Evolutionary conservation across 2,113 vertebrate genomes (phyloP), one percentile per base, ranked within the genome.

Genomic region (Benitochromis conjunctus): DNA sequence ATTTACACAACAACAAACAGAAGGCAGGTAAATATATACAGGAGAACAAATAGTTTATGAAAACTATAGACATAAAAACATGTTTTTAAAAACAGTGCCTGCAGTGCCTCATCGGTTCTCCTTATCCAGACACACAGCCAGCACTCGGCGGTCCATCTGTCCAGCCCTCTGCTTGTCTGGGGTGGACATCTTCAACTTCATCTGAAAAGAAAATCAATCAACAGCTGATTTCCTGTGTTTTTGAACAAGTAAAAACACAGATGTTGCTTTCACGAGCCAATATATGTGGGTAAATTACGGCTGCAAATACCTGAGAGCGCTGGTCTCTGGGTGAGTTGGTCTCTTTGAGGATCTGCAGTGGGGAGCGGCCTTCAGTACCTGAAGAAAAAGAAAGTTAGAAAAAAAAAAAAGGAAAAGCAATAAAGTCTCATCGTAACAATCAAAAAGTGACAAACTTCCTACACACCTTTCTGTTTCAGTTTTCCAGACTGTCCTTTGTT

Each of bases 271-370:
- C 19, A 77, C 5, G 18, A 81, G 2, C 13, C 8, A 10, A 64
- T 13, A 4, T 29, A 29, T 43, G 46, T 19, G 46, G 46, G 14
- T 76, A 31, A 58, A 58, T 58, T 34, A 69, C 60, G 55, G 46
- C 21, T 58, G 21, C 78, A 48, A 80, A 80, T 81, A 97, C 96
- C 96, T 96, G 96, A 69, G 91, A 21, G 14, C 58, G 76, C 4
- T 89, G 88, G 6, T 85, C 95, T 71, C 95, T 94, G 1, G 98
- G 97, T 1, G 97, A 98, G 94, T 98, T 99, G 29, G 97, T 96
- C 24, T 97, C 97, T 51, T 91, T 97, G 1, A 99, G 96, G 86
- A 97, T 78, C 87, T 97, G 97, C 89, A 99, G 96, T 0, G 98
- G 98, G 4, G 98, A 98, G 18, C 98, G 97, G 4, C 97, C 90